A percentile compares a stretch with the other conserved stretches of the same genome.
These are phyloP conservation scores for Lophotis ruficrista DNA, from an alignment of 2,113 vertebrate genomes.

Conservation along the genomic window DNA sequence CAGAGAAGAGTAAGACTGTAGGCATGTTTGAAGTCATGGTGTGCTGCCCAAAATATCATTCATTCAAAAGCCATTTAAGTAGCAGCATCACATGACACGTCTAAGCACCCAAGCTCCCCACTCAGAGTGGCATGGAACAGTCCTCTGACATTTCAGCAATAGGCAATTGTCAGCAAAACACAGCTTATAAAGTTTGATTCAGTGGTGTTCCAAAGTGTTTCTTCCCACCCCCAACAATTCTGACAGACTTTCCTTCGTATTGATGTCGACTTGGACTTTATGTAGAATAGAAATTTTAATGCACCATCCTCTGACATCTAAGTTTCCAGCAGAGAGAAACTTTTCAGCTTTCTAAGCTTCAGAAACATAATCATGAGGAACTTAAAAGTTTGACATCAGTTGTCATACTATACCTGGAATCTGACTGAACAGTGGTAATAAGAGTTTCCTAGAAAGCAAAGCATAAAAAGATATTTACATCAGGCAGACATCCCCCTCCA, in stretches of 20 bases:
- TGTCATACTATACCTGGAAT: constrained; percentile 72
- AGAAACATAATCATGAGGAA: not conserved
- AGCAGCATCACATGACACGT: not conserved
- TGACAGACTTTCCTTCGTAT: not conserved
- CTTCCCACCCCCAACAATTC: fast-evolving
- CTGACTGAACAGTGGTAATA: constrained; percentile 72
- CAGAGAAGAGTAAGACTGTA: not conserved
- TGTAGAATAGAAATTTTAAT: not conserved
- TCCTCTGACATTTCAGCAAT: not conserved
- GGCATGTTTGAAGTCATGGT: not conserved
- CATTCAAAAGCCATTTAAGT: not conserved
- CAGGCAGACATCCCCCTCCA: not conserved
- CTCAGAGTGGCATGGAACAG: not conserved
- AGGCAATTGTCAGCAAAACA: not conserved
- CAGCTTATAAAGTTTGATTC: not conserved
- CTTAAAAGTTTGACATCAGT: not conserved
- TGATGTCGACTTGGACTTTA: not conserved
- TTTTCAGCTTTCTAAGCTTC: not conserved
- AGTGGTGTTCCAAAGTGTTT: not conserved
- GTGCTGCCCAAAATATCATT: not conserved
- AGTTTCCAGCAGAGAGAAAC: not conserved
- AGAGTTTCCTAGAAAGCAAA: constrained; percentile 76
- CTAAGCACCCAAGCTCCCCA: not conserved
- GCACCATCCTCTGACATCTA: not conserved
- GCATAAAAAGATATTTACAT: not conserved